Percentiles rank a stretch among this genome's conserved stretches.
Evolutionary conservation across 2,888 invertebrate species (phyloP).

Genomic region (Lasioglossum morio): DNA sequence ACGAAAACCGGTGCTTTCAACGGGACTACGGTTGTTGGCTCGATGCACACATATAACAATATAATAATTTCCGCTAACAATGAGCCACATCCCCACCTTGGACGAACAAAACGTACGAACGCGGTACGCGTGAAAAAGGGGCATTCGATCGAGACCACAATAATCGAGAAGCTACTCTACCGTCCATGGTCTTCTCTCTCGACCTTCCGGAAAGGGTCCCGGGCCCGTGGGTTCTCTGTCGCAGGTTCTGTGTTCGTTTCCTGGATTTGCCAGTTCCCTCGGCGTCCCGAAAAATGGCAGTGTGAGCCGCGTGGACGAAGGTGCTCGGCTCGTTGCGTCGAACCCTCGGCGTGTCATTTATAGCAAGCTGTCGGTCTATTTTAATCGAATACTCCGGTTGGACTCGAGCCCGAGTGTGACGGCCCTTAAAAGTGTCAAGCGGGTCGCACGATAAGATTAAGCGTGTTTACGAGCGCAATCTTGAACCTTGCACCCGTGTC

Average conservation of each 20-base stretch:
- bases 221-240: not conserved
- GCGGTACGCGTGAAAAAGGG: no score
- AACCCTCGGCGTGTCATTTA: constrained; percentile 23
- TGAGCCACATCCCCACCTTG: no score
- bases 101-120: no score
- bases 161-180: no score
- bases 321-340: not conserved
- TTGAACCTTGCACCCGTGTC: constrained; percentile 61
- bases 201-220: no score
- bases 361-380: constrained; percentile 48
- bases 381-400: constrained; percentile 46
- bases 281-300: not conserved
- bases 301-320: not conserved
- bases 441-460: constrained; percentile 66
- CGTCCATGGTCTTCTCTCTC: no score
- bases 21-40: no score
- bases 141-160: no score
- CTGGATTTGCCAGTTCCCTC: not conserved
- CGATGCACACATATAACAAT: no score
- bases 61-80: no score
- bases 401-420: constrained; percentile 38
- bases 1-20: no score
- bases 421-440: constrained; percentile 52
- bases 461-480: constrained; percentile 63
- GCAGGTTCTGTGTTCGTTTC: not conserved